Evolutionary conservation across 2,797 vertebrate species (phyloP), one percentile per base, ranked within the genome.

Genomic region (Sebastes steindachneri): DNA sequence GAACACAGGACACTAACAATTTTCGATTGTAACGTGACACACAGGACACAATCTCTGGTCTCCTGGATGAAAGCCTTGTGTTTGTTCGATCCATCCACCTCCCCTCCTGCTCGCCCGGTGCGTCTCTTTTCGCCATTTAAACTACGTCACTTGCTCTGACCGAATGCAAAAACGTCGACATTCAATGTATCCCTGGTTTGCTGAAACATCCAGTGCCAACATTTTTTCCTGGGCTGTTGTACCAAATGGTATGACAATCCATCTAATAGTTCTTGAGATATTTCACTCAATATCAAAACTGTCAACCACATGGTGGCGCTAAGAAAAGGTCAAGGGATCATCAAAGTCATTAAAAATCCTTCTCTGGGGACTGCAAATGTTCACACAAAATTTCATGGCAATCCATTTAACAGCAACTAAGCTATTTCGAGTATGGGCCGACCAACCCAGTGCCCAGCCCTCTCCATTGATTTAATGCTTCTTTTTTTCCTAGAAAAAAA

Each of bases 401-500:
- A 48, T 58, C 7, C 3, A 23, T 73, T 14, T 1, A n/a, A 63
- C 9, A 54, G 7, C 17, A 48, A n/a, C 25, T 48, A 12, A 65
- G 12, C 19, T 33, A 23, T 64, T 57, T 33, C 6, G 48, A 35
- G 5, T 79, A 4, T n/a, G 12, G n/a, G 21, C 45, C 23, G 4
- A 51, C 25, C 15, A 68, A 63, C 19, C 4, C 11, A 37, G 21
- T 68, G 31, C 28, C 10, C 5, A 15, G 11, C 21, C 37, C 17
- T 29, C 23, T 66, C 9, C 71, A 69, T 5, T 77, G 23, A 85
- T 83, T 77, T 23, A 84, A 85, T 72, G 63, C 58, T 54, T 55
- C 15, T 82, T 72, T 74, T 82, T 76, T 57, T 45, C n/a, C 68
- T 54, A 74, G 53, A 72, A 75, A 75, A 75, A n/a, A 84, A 68